Base-by-base conservation (phyloP, 2,888 invertebrate genomes). In the Eumacrocentrus americanus region DNA sequence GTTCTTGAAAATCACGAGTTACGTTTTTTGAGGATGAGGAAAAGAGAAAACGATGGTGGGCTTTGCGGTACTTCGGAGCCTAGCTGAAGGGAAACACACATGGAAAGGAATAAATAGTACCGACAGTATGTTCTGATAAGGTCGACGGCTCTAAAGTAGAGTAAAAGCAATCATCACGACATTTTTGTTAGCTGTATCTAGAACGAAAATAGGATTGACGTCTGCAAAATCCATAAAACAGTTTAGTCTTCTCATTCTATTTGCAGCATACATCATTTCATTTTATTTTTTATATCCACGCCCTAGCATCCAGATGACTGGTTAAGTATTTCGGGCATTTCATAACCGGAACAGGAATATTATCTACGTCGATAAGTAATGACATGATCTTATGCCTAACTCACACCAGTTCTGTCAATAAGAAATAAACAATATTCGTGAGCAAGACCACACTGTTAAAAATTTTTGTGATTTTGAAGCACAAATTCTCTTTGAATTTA, bases 81-180 rank as follows among this genome's bases (percentile, higher is more conserved):
- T n/a, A n/a, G n/a, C n/a, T n/a, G 55, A 63, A 61, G 50, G 59
- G 50, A 59, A 46, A 56, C 40, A 51, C 52, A 38, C 23, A 46
- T 53, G 54, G 23, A 44, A 25, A 35, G 18, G 35, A 47, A 42
- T 20, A 29, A 50, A 29, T n/a, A 37, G 34, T 42, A 44, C 16
- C 3, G 55, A 40, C 59, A 48, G 51, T 58, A 63, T 61, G 61
- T 70, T 72, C 70, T 72, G 68, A 72, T 72, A 67, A 65, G 61
- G 40, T 18, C 52, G 62, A 62, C 63, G 51, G 37, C 58, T 62
- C 63, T 67, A 55, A 64, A 66, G 58, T 59, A 62, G 68, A 69
- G 68, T 69, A 68, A 68, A 69, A 69, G 73, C 61, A 59, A 44
- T 51, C 55, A 52, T 25, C n/a, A 14, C 60, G 57, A 60, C 53